These are phyloP conservation scores for Solen grandis DNA, from an alignment of 1,140 invertebrate species.

Conservation along the genomic window DNA sequence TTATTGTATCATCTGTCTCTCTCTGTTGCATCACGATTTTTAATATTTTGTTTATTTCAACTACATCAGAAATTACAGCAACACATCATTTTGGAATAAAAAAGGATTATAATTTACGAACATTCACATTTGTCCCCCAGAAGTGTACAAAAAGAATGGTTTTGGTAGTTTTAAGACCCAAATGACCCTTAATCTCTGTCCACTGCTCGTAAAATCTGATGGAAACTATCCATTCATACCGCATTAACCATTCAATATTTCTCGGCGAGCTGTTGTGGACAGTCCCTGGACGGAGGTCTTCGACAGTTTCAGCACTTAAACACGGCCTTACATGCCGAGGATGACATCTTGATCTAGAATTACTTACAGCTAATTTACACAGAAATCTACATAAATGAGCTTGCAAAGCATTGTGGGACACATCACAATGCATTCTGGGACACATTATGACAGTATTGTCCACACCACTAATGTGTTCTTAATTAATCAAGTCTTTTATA, in stretches of 20 bases:
- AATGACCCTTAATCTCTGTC: background rate
- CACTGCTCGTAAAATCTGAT: slow-evolving; percentile 17
- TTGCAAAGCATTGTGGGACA: slow-evolving; percentile 32
- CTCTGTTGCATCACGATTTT: too few species aligned
- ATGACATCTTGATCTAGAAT: slow-evolving; percentile 35
- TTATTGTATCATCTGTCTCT: too few species aligned
- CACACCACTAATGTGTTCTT: slow-evolving; percentile 50
- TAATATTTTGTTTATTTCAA: too few species aligned
- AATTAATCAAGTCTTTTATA: slow-evolving; percentile 59
- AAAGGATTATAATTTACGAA: too few species aligned
- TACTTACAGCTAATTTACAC: slow-evolving; percentile 52
- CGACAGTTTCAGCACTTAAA: slow-evolving; percentile 38
- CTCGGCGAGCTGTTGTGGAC: slow-evolving; percentile 21
- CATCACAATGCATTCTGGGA: slow-evolving; percentile 42
- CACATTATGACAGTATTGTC: slow-evolving; percentile 44
- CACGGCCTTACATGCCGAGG: slow-evolving; percentile 10
- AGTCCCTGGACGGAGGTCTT: slow-evolving; percentile 27
- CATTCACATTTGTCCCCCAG: too few species aligned
- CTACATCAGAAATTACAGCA: too few species aligned
- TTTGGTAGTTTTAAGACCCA: background rate
- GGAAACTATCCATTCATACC: slow-evolving; percentile 53
- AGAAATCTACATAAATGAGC: slow-evolving; percentile 50
- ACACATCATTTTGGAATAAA: too few species aligned
- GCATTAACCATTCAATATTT: slow-evolving; percentile 51
- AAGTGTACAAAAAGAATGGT: too few species aligned